These are phyloP conservation scores for Saccopteryx leptura DNA, from an alignment of 2,113 vertebrate species.

Conservation along the genomic window DNA sequence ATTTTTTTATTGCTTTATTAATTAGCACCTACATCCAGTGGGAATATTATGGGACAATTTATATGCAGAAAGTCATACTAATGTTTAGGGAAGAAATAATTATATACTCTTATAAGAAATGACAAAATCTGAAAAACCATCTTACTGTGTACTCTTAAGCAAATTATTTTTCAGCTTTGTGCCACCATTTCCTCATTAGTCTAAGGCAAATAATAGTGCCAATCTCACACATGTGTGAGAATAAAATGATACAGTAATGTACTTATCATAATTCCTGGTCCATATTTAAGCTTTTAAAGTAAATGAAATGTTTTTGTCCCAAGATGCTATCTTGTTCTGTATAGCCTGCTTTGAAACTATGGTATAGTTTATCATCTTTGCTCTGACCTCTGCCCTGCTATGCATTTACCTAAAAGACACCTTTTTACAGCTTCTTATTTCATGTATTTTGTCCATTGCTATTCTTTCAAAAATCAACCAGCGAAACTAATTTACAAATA, in stretches of 20 bases:
- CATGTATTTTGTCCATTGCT: constrained; percentile 38
- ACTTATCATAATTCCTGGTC: background rate
- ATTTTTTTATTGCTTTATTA: constrained; percentile 9
- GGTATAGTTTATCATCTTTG: background rate
- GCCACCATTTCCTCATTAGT: background rate
- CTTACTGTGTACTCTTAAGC: background rate
- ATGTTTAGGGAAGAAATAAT: constrained; percentile 3
- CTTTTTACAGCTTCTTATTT: constrained; percentile 18
- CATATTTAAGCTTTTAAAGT: constrained; percentile 1
- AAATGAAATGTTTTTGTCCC: constrained; percentile 37
- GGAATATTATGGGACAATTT: background rate
- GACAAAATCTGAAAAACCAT: background rate
- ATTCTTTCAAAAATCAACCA: constrained; percentile 50
- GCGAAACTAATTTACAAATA: constrained; percentile 62
- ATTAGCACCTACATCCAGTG: background rate
- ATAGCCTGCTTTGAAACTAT: constrained; percentile 9
- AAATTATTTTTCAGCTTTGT: constrained; percentile 16
- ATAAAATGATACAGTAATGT: constrained; percentile 4
- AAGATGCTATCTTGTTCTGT: background rate
- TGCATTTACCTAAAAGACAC: background rate
- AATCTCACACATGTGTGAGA: background rate
- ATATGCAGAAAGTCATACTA: background rate
- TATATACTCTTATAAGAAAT: background rate
- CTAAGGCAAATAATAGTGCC: background rate
- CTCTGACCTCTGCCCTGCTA: background rate